Evolutionary conservation across 2,797 vertebrate species (phyloP).

Genomic region (Acridotheres tristis): DNA sequence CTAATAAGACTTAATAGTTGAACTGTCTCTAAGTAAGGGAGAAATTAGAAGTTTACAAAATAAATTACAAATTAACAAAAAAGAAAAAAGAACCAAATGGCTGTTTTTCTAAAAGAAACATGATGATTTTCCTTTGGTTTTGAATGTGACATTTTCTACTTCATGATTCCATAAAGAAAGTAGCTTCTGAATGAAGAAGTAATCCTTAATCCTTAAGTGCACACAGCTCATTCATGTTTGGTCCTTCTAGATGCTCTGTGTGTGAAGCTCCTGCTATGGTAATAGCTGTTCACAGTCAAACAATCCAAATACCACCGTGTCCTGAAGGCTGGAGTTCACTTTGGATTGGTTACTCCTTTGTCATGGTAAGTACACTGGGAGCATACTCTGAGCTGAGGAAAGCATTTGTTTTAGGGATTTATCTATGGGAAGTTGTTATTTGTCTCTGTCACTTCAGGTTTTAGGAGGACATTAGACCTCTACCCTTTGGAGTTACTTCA

Average conservation of each 20-base stretch:
- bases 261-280: slow-evolving; percentile 98
- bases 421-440: not conserved
- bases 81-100: not conserved
- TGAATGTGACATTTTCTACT: not conserved
- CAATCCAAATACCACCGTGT: slow-evolving; percentile 91
- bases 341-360: slow-evolving; percentile 99
- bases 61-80: not conserved
- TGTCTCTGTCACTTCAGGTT: not conserved
- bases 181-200: not conserved
- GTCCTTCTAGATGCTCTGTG: slow-evolving; percentile 85
- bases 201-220: not conserved
- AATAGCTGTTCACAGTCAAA: slow-evolving; percentile 96
- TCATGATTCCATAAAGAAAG: not conserved
- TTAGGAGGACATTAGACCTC: not conserved
- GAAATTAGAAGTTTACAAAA: not conserved
- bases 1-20: not conserved
- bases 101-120: not conserved
- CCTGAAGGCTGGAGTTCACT: slow-evolving; percentile 87
- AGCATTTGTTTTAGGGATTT: not conserved
- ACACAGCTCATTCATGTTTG: not conserved
- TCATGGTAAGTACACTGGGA: slow-evolving; percentile 86
- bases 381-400: not conserved
- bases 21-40: not conserved
- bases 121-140: not conserved
- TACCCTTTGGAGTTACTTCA: not conserved